These are phyloP conservation scores for Agrochola lota DNA, from an alignment of 2,888 invertebrate species.

Conservation along the genomic window DNA sequence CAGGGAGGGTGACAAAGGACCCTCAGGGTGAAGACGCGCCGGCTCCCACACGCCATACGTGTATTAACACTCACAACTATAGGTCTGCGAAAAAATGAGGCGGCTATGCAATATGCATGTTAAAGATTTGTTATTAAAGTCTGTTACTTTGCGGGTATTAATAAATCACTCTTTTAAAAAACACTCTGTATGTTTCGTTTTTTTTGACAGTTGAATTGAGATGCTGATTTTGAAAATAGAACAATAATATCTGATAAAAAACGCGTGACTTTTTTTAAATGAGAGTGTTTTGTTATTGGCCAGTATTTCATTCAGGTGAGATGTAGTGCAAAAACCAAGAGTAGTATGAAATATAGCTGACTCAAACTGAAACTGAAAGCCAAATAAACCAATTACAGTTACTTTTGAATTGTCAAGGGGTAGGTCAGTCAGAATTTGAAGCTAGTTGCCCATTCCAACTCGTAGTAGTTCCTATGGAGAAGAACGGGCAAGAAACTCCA, in stretches of 20 bases:
- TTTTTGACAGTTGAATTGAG: not conserved
- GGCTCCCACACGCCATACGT: conserved; percentile 61
- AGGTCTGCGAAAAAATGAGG: conserved; percentile 48
- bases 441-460: no score
- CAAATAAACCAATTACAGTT: no score
- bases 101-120: conserved; percentile 22
- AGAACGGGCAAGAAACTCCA: no score
- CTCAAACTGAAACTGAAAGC: no score
- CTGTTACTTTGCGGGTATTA: not conserved
- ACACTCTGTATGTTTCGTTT: not conserved
- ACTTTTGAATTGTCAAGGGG: no score
- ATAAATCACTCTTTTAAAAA: not conserved
- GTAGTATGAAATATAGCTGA: not conserved
- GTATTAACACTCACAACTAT: conserved; percentile 48
- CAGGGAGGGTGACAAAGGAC: conserved; percentile 84
- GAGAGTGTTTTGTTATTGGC: not conserved
- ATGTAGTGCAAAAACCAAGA: not conserved
- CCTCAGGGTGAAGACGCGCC: conserved; percentile 76
- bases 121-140: conserved; percentile 14
- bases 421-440: no score
- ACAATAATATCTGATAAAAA: not conserved
- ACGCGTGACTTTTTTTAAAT: not conserved
- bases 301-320: not conserved
- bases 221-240: not conserved
- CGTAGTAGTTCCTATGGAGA: no score